A percentile compares a stretch with the other conserved stretches of the same genome.
These are phyloP conservation scores for Mus pahari DNA, from an alignment of 2,113 vertebrate species.

Conservation along the genomic window DNA sequence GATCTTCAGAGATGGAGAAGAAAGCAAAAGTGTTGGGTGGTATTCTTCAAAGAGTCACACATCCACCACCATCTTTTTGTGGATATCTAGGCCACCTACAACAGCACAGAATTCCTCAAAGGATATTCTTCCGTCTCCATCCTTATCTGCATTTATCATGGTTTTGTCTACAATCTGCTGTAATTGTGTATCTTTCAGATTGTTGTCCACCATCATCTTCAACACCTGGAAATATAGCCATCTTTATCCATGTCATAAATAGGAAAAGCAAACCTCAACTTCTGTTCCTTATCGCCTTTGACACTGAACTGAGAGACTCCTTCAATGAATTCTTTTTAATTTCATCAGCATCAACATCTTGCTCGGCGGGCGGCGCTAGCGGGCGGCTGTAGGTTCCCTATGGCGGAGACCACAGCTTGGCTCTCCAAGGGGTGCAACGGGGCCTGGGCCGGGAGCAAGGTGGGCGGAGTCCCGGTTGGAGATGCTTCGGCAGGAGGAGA, in stretches of 20 bases:
- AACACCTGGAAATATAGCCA: slow-evolving; percentile 99
- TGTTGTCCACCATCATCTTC: slow-evolving; percentile 99
- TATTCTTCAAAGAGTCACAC: slow-evolving; percentile 92
- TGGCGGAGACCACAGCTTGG: too few relatives aligned
- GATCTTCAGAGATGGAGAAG: slow-evolving; percentile 99
- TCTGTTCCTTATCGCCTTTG: slow-evolving; percentile 99
- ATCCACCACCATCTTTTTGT: slow-evolving; percentile 99
- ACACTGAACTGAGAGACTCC: slow-evolving; percentile 99
- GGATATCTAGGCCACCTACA: slow-evolving; percentile 99
- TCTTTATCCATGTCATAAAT: slow-evolving; percentile 99
- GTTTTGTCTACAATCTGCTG: slow-evolving; percentile 99
- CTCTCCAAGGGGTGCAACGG: too few relatives aligned
- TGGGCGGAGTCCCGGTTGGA: too few relatives aligned
- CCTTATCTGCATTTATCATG: slow-evolving; percentile 99
- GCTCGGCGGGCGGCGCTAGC: too few relatives aligned
- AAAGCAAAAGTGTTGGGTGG: slow-evolving; percentile 94
- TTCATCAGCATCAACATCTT: too few relatives aligned
- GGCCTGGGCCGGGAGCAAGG: too few relatives aligned
- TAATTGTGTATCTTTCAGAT: slow-evolving; percentile 99
- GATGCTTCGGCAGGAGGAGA: too few relatives aligned
- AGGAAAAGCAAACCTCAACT: slow-evolving; percentile 98
- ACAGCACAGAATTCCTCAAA: slow-evolving; percentile 99
- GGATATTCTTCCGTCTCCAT: slow-evolving; percentile 99
- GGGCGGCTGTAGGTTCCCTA: too few relatives aligned
- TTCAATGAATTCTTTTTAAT: slow-evolving; percentile 99